A percentile compares a stretch with the other conserved stretches of the same genome.
phyloP scores from a whole-genome alignment of 2,888 invertebrate genomes.

The Shargacucullia verbasci region DNA sequence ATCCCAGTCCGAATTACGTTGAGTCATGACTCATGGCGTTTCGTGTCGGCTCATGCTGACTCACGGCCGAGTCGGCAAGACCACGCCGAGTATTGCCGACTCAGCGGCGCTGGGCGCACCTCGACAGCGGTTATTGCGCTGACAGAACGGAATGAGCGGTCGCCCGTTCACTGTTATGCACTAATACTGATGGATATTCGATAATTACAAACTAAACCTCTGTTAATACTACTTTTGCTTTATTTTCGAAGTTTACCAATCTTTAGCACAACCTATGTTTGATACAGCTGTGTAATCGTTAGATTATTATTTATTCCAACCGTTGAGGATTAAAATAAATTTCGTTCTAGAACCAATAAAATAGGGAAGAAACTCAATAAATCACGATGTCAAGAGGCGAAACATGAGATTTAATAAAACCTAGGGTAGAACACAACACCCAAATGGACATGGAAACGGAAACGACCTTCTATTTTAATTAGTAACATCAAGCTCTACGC shows the following conservation, averaged over 20 bases:
- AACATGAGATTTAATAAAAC: conserved; percentile 58
- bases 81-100: conserved; percentile 64
- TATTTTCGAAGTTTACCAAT: conserved; percentile 10
- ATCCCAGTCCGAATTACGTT: conserved; percentile 72
- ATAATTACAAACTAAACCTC: conserved; percentile 65
- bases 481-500: conserved; percentile 48
- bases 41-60: conserved; percentile 73
- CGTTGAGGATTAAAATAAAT: conserved; percentile 24
- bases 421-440: conserved; percentile 29
- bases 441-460: conserved; percentile 45
- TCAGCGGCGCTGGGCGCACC: conserved; percentile 68
- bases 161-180: conserved; percentile 70
- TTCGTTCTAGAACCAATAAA: conserved; percentile 29
- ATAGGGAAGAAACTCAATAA: conserved; percentile 48
- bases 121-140: conserved; percentile 76
- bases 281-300: conserved; percentile 1
- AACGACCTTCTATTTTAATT: conserved; percentile 58
- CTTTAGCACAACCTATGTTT: neutral
- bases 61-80: conserved; percentile 74
- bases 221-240: conserved; percentile 31
- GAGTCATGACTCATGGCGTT: conserved; percentile 78
- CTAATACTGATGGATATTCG: conserved; percentile 80
- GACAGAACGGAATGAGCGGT: conserved; percentile 70
- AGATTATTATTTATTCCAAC: conserved; percentile 14
- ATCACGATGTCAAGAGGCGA: conserved; percentile 52